Base-by-base conservation (phyloP, 2,888 invertebrate genomes). In the Andrena haemorrhoa region DNA sequence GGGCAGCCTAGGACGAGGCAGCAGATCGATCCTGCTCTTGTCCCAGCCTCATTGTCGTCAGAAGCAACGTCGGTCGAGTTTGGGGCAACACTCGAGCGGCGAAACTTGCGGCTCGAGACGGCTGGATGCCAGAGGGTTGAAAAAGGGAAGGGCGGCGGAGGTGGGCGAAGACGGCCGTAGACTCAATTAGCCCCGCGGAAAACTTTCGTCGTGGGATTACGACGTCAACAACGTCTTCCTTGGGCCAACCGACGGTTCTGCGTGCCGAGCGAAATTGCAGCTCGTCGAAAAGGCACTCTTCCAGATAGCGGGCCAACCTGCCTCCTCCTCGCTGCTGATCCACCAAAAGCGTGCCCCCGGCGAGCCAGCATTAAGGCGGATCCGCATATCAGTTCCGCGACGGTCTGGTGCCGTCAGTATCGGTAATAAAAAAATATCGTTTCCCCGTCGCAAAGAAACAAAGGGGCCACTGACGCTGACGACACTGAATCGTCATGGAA, bases 101-200 rank as follows among this genome's bases (percentile, higher is more conserved):
- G 81, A 86, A 90, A 89, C 85, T 90, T 84, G 82, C 84, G 64
- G 47, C 47, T 56, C 71, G 60, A 70, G 41, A 49, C 63, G 49
- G 56, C 20, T 29, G 65, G 56, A 56, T 58, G 68, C 20, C 33
- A 41, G 29, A 49, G 63, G 53, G 71, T 10, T 20, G 77, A 65
- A 60, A 47, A 61, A 47, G 51, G 35, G 20, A 29, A 20, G 8
- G 29, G 49, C 26, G 12, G 31, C 0, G 68, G 75, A 64, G 76
- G 68, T 75, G 49, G 70, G 68, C 77, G 5, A 33, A 47, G 69
- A 58, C 53, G 47, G 68, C 58, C 56, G 80, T 80, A 85, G 90
- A 91, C 90, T 91, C 90, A 91, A 91, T 91, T 91, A 91, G 87
- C 88, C 80, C 85, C 80, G 85, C 78, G 86, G 88, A 89, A 89